These are phyloP conservation scores for Cydia pomonella DNA, from an alignment of 1,140 invertebrate species.

Conservation along the genomic window DNA sequence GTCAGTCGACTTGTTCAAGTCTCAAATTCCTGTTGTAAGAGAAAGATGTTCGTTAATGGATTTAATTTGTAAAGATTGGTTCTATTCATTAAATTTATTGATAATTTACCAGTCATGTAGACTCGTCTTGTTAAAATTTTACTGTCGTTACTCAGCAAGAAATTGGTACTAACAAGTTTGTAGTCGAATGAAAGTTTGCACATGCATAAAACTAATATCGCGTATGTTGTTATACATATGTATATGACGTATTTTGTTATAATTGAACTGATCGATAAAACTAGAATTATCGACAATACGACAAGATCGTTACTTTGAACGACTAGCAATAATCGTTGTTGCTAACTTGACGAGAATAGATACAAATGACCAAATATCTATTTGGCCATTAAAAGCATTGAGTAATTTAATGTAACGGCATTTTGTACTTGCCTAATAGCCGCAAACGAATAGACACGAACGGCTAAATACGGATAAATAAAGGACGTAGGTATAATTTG, in stretches of 20 bases:
- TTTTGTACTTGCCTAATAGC: slow-evolving; percentile 3
- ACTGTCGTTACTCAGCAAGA: not conserved
- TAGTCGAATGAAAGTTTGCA: slow-evolving; percentile 4
- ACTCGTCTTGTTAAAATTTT: not conserved
- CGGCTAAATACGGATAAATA: not conserved
- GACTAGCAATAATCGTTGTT: not conserved
- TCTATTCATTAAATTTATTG: not conserved
- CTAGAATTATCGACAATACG: not conserved
- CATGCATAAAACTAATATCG: slow-evolving; percentile 13
- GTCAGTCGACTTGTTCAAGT: slow-evolving; percentile 24
- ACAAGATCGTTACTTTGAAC: slow-evolving; percentile 19
- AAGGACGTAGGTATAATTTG: slow-evolving; percentile 5
- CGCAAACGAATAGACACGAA: not conserved
- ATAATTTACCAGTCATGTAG: not conserved
- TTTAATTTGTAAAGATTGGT: slow-evolving; percentile 14
- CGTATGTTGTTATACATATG: not conserved
- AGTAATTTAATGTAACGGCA: slow-evolving; percentile 32
- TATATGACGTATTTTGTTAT: slow-evolving; percentile 2
- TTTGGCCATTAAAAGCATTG: slow-evolving; percentile 32
- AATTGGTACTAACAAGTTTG: not conserved
- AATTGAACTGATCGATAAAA: not conserved
- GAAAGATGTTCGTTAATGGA: slow-evolving; percentile 10
- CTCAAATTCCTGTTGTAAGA: slow-evolving; percentile 21
- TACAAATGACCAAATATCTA: slow-evolving; percentile 39
- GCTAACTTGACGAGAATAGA: slow-evolving; percentile 34